A percentile compares a stretch with the other conserved stretches of the same genome.
phyloP scores from a whole-genome alignment of 2,888 invertebrate genomes.

The Agonopterix alstromeriana region DNA sequence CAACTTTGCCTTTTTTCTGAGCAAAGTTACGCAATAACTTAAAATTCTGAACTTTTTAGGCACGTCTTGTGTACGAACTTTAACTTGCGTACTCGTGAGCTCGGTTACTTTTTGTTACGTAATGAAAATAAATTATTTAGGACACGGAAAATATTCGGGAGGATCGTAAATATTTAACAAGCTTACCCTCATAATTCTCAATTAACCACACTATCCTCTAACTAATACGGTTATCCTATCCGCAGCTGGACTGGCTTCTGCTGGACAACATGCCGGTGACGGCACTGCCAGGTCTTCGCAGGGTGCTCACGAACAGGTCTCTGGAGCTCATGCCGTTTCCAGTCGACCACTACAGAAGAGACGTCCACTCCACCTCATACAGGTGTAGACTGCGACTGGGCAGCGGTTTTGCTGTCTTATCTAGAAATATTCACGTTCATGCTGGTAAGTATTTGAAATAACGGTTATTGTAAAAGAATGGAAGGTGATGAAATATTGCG shows the following conservation, averaged over 20 bases:
- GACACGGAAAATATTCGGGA: too few relatives aligned
- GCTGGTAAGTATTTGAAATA: conserved; percentile 81
- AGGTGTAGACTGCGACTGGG: conserved; percentile 74
- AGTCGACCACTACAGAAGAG: conserved; percentile 86
- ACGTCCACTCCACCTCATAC: conserved; percentile 91
- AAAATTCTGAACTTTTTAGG: conserved; percentile 8
- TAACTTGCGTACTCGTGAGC: not conserved
- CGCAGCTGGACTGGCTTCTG: conserved; percentile 85
- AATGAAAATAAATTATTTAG: not conserved
- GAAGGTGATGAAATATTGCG: too few relatives aligned
- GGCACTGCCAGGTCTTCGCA: conserved; percentile 82
- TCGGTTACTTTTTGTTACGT: not conserved
- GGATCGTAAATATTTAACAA: too few relatives aligned
- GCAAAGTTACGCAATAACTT: conserved; percentile 15
- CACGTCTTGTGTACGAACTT: conserved; percentile 5
- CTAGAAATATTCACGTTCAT: conserved; percentile 90
- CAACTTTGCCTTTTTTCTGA: conserved; percentile 10
- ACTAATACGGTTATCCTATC: conserved; percentile 3
- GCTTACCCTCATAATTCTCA: too few relatives aligned
- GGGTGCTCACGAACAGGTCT: conserved; percentile 88
- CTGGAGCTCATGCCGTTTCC: conserved; percentile 91
- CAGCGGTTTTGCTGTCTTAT: conserved; percentile 80
- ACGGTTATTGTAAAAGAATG: too few relatives aligned
- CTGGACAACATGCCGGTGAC: conserved; percentile 82
- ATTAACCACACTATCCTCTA: not conserved